These are phyloP conservation scores for Octomys mimax DNA, from an alignment of 2,797 vertebrate genomes.

Conservation along the genomic window DNA sequence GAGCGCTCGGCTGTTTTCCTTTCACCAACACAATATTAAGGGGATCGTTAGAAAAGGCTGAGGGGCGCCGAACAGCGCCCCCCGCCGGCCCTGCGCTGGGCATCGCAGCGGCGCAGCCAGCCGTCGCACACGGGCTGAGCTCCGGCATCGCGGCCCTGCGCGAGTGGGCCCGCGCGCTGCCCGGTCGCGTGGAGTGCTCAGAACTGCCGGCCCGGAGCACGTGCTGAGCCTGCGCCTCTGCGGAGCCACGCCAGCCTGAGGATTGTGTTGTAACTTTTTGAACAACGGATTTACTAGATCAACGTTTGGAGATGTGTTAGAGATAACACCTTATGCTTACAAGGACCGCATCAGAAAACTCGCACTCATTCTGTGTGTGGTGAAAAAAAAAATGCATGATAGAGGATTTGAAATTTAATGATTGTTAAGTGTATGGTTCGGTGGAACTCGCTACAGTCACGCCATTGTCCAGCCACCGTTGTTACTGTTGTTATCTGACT, in stretches of 20 bases:
- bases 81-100: background rate
- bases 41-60: background rate
- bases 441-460: background rate
- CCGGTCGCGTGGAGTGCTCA: background rate
- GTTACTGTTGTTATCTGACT: background rate
- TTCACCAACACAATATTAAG: background rate
- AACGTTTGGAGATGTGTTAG: conserved; percentile 14
- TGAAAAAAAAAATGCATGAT: background rate
- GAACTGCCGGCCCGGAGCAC: background rate
- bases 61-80: background rate
- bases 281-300: background rate
- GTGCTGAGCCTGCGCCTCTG: background rate
- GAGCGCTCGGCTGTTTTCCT: background rate
- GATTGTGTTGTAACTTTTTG: background rate
- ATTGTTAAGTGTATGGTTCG: background rate
- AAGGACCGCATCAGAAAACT: background rate
- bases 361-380: background rate
- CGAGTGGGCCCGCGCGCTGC: background rate
- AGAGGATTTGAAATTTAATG: background rate
- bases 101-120: background rate
- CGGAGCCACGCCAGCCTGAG: background rate
- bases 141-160: background rate
- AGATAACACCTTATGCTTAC: background rate
- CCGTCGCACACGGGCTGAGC: background rate
- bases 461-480: background rate